Percentiles rank a stretch among this genome's conserved stretches.
These are phyloP conservation scores for Dolichotis patagonum DNA, from an alignment of 2,113 vertebrate genomes.

Conservation along the genomic window DNA sequence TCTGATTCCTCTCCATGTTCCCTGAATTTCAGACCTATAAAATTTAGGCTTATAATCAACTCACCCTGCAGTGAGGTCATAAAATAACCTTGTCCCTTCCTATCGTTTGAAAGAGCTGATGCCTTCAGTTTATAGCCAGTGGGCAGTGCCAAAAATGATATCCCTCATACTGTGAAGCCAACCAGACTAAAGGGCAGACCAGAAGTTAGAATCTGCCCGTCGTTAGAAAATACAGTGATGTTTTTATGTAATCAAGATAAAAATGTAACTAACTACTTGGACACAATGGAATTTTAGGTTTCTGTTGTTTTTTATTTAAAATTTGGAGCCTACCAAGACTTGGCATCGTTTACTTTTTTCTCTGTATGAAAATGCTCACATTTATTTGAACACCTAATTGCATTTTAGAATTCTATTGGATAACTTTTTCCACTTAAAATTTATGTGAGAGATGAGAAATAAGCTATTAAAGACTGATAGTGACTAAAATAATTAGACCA, in stretches of 20 bases:
- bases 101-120: background rate
- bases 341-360: slow-evolving; percentile 23
- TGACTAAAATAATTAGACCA: background rate
- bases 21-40: slow-evolving; percentile 22
- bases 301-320: background rate
- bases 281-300: background rate
- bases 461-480: slow-evolving; percentile 52
- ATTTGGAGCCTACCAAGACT: background rate
- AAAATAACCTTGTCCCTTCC: background rate
- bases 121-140: slow-evolving; percentile 40
- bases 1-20: background rate
- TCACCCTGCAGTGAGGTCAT: slow-evolving; percentile 18
- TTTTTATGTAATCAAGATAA: slow-evolving; percentile 33
- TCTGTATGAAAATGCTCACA: slow-evolving; percentile 69
- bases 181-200: background rate
- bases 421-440: slow-evolving; percentile 28
- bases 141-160: slow-evolving; percentile 20
- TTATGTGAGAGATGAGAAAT: background rate
- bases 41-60: slow-evolving; percentile 42
- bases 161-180: slow-evolving; percentile 28
- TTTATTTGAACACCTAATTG: slow-evolving; percentile 72
- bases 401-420: slow-evolving; percentile 42
- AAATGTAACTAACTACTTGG: background rate
- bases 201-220: background rate
- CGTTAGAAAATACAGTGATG: background rate